Evolutionary conservation across 2,888 invertebrate genomes (phyloP), one percentile per base, ranked within the genome.

Genomic region (Acleris holmiana): DNA sequence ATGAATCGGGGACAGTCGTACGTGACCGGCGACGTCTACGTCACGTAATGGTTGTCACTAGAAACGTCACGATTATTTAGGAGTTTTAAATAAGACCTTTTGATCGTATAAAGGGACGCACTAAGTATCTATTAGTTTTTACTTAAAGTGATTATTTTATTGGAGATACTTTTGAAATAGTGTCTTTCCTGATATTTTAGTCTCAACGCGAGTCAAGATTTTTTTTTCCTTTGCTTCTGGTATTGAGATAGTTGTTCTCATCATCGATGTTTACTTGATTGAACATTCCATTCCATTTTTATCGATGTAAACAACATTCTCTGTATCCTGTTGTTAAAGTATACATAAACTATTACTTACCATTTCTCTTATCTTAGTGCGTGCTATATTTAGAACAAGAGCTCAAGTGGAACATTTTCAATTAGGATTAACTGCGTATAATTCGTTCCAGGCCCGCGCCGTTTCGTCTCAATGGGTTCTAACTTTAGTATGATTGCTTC

Each of bases 401-500:
- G 68, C 72, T 76, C 70, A 73, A 78, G 76, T 75, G 73, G 74
- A 76, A 71, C 75, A 69, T 47, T 69, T 69, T 69, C 69, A 69
- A 74, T 76, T 74, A 73, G 72, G 71, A 73, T 73, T 76, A 73
- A 73, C 74, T 69, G 74, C 68, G 73, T 66, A 62, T 71, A 69
- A 76, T 78, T 77, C 56, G 73, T 71, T 74, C 68, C 71, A 70
- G 65, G 53, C 64, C 61, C 56, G 69, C 51, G 69, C 51, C 25
- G 59, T 55, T 56, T 47, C 57, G 65, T 21, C 61, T 60, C 58
- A 65, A 61, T 55, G 61, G 54, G 55, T 67, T 67, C 58, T 61
- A 60, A 63, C 47, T 65, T 60, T 65, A 60, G 55, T 51, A 44
- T 18, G 23, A 48, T 44, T 53, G 47, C 53, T 15, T 55, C 35